Base-by-base conservation (phyloP, 2,888 invertebrate species). In the Lordiphosa fenestrarum region DNA sequence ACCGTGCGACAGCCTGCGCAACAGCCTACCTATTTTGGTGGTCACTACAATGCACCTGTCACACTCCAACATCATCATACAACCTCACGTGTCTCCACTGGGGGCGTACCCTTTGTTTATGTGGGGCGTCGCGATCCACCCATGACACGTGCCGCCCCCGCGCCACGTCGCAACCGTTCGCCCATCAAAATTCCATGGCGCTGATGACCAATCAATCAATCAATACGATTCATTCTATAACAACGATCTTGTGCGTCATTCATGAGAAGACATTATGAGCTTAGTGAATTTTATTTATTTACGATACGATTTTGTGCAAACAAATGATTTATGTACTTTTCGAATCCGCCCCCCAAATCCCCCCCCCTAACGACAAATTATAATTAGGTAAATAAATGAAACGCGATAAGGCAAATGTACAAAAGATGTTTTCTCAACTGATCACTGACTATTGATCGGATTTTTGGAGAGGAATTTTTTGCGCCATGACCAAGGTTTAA, bases 161-260 rank as follows among this genome's bases (percentile, higher is more conserved):
- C 73, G 41, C 69, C 75, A 33, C 85, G 89, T 48, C 89, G 88
- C 69, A 86, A 88, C 61, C 87, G 87, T 63, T 89, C 88, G 44
- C 89, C 89, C 65, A 88, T 86, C 71, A 89, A 89, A 73, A 80
- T 86, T 60, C 88, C 88, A 40, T 88, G 88, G 88, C 82, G 30
- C 30, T 30, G 30, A 38, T 33, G 53, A 61, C 30, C 50, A 36
- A 40, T 10, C 41, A 47, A 66, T 52, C 38, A 25, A 66, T 52
- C 38, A 25, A 53, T 52, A 30, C 51, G 6, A 25, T 53, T 41
- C 54, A 48, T 21, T 64, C 23, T 53, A 42, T 21, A 41, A 25
- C 35, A 48, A 41, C 57, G 39, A 40, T 48, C 54, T 13, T 35
- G 64, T 64, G 64, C 63, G 64, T 64, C 63, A 64, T 25, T 13